A percentile compares a stretch with the other conserved stretches of the same genome.
phyloP scores from a whole-genome alignment of 2,797 vertebrate genomes.

The Podarcis lilfordi region DNA sequence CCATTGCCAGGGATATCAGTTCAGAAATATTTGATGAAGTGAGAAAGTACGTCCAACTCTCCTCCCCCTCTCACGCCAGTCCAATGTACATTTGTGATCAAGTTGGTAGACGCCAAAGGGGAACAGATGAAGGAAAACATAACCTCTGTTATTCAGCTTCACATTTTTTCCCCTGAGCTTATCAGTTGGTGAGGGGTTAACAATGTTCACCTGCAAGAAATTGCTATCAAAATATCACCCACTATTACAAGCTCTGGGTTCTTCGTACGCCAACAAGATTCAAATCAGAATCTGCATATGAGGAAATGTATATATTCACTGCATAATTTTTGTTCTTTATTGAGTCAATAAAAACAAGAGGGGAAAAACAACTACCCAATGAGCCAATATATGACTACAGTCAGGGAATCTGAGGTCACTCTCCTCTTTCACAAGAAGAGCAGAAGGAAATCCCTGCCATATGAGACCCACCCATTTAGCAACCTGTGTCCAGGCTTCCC shows the following conservation, averaged over 20 bases:
- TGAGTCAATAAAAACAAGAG: constrained; percentile 18
- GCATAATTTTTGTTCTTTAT: constrained; percentile 39
- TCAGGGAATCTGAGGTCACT: not conserved
- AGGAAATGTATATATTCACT: not conserved
- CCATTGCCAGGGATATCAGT: not conserved
- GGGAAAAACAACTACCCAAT: not conserved
- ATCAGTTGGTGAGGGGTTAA: constrained; percentile 13
- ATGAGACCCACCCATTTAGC: not conserved
- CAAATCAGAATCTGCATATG: constrained; percentile 9
- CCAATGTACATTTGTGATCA: not conserved
- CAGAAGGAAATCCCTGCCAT: too few species aligned
- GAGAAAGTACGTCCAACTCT: not conserved
- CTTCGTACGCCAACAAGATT: constrained; percentile 15
- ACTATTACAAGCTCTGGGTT: constrained; percentile 18
- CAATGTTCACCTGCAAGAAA: not conserved
- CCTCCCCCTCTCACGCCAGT: not conserved
- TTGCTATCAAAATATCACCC: not conserved
- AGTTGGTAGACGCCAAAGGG: not conserved
- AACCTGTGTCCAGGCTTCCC: too few species aligned
- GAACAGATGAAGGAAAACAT: not conserved
- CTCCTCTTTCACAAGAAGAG: not conserved
- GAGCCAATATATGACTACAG: not conserved
- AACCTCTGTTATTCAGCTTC: constrained; percentile 26
- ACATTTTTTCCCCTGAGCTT: not conserved
- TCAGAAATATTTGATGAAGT: constrained; percentile 37